A percentile compares a stretch with the other conserved stretches of the same genome.
These are phyloP conservation scores for Manis crassicaudata DNA, from an alignment of 2,797 vertebrate species.

Conservation along the genomic window DNA sequence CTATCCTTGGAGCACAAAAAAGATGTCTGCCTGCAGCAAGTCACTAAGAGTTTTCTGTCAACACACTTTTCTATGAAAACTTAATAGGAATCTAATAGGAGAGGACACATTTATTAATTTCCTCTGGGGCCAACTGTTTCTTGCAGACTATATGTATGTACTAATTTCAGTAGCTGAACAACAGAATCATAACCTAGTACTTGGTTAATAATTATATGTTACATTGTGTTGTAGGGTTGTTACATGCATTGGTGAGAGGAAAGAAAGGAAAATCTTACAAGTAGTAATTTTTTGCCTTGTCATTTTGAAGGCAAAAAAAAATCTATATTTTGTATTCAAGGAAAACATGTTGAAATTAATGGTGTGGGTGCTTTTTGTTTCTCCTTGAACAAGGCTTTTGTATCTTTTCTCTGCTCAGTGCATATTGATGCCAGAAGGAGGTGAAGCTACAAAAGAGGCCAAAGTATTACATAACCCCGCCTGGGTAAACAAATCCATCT, in stretches of 20 bases:
- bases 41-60: background rate
- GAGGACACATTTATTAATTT: slow-evolving; percentile 56
- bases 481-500: slow-evolving; percentile 37
- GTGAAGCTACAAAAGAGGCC: slow-evolving; percentile 51
- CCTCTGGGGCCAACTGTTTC: slow-evolving; percentile 36
- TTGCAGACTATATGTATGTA: slow-evolving; percentile 1
- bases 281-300: slow-evolving; percentile 59
- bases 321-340: slow-evolving; percentile 64
- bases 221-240: slow-evolving; percentile 32
- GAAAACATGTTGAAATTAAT: slow-evolving; percentile 67
- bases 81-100: slow-evolving; percentile 26
- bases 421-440: slow-evolving; percentile 45
- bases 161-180: slow-evolving; percentile 55
- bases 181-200: slow-evolving; percentile 58
- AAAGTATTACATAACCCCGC: slow-evolving; percentile 74
- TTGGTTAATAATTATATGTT: slow-evolving; percentile 68
- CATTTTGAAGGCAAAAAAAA: slow-evolving; percentile 60
- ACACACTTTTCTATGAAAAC: slow-evolving; percentile 12
- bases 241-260: slow-evolving; percentile 24
- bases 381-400: slow-evolving; percentile 65
- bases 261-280: slow-evolving; percentile 51
- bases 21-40: background rate
- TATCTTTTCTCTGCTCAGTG: slow-evolving; percentile 48
- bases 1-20: background rate
- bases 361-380: slow-evolving; percentile 55